A percentile compares a stretch with the other conserved stretches of the same genome.
phyloP scores from a whole-genome alignment of 2,113 vertebrate genomes.

The Gallinago paraguaiae region DNA sequence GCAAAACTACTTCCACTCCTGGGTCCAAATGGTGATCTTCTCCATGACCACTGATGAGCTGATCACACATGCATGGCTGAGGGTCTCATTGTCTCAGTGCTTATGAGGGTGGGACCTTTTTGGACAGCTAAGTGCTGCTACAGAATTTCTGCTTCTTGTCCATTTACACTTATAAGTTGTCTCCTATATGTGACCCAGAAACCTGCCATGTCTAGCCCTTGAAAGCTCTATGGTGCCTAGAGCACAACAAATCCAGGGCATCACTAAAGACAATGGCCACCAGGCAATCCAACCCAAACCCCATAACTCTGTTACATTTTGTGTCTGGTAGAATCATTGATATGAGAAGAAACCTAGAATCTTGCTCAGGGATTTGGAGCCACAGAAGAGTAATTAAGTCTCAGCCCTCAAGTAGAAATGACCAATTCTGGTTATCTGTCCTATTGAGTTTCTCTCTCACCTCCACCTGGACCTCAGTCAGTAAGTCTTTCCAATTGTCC shows the following conservation, averaged over 20 bases:
- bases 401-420: neutral
- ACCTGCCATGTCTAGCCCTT: neutral
- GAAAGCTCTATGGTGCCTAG: neutral
- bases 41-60: neutral
- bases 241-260: fast-evolving
- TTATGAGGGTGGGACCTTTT: neutral
- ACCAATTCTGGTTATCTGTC: neutral
- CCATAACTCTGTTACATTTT: neutral
- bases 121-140: neutral
- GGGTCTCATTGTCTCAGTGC: neutral
- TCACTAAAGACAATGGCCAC: fast-evolving
- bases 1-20: neutral
- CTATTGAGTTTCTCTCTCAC: neutral
- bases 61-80: neutral
- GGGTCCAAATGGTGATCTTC: neutral
- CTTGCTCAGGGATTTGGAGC: neutral
- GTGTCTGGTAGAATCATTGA: neutral
- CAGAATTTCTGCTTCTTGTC: neutral
- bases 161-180: neutral
- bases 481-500: neutral
- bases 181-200: neutral
- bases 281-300: neutral
- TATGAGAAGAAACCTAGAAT: neutral
- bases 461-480: neutral
- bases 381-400: neutral